These are phyloP conservation scores for Arge pagana DNA, from an alignment of 2,888 invertebrate genomes.

Conservation along the genomic window DNA sequence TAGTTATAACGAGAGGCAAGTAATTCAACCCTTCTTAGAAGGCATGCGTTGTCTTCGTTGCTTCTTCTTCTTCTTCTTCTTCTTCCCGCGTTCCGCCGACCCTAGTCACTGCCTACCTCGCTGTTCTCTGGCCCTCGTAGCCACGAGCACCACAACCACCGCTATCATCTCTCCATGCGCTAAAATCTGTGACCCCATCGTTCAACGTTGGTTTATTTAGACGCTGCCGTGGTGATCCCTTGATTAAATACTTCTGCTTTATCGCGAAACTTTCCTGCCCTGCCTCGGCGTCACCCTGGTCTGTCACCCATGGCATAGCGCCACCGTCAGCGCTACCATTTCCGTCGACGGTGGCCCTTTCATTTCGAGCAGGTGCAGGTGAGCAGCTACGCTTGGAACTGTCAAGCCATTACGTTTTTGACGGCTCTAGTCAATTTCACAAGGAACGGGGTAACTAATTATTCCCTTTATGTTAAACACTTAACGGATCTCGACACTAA, in stretches of 20 bases:
- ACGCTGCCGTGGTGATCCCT: slow-evolving; percentile 47
- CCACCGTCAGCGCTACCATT: slow-evolving; percentile 24
- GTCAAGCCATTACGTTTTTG: slow-evolving; percentile 18
- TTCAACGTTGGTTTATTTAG: slow-evolving; percentile 51
- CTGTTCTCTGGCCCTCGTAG: slow-evolving; percentile 24
- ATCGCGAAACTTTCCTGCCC: slow-evolving; percentile 28
- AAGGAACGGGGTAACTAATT: slow-evolving; percentile 7
- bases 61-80: slow-evolving; percentile 10
- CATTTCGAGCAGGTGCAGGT: slow-evolving; percentile 13
- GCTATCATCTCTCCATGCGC: slow-evolving; percentile 34
- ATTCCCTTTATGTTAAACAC: slow-evolving; percentile 16
- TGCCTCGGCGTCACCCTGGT: slow-evolving; percentile 7
- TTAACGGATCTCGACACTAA: no score
- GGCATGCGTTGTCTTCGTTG: slow-evolving; percentile 44
- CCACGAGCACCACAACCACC: slow-evolving; percentile 47
- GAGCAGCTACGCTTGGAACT: slow-evolving; percentile 19
- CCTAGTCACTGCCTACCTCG: slow-evolving; percentile 19
- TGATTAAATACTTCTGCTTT: slow-evolving; percentile 50
- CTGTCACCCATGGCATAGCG: slow-evolving; percentile 6
- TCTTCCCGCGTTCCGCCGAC: not conserved
- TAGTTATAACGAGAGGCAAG: slow-evolving; percentile 46
- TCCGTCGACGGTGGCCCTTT: slow-evolving; percentile 12
- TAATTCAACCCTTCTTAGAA: slow-evolving; percentile 51
- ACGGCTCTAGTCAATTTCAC: slow-evolving; percentile 12
- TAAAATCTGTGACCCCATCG: slow-evolving; percentile 48